Conservation (phyloP, 2,888 invertebrate species). For the Oligia fasciuncula region DNA sequence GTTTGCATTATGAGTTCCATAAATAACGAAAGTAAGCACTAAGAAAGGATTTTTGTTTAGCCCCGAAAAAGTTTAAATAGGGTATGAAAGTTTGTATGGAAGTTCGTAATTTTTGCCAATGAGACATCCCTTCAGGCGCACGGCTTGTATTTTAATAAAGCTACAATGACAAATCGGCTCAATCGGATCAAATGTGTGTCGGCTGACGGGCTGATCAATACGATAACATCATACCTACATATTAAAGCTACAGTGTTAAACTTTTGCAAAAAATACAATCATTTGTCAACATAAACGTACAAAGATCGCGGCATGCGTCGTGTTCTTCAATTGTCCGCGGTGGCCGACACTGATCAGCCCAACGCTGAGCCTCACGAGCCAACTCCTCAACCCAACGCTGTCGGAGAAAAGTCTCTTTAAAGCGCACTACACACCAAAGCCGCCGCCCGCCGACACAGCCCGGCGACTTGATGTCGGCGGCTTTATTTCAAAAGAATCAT, state of each 20-base stretch:
- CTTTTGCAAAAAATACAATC: not conserved
- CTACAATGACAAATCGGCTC: not conserved
- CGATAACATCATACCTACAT: not conserved
- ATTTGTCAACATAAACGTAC: slow-evolving; percentile 69
- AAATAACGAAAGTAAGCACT: not conserved
- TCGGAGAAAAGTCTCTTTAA: not conserved
- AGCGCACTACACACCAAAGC: too few relatives aligned
- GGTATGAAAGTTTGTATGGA: not conserved
- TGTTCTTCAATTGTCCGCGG: slow-evolving; percentile 77
- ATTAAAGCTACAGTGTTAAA: not conserved
- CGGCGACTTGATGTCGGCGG: too few relatives aligned
- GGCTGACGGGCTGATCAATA: not conserved
- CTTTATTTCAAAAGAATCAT: too few relatives aligned
- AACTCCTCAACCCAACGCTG: slow-evolving; percentile 86
- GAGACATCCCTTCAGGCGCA: not conserved
- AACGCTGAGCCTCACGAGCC: slow-evolving; percentile 83
- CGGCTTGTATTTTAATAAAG: not conserved
- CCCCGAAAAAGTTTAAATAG: not conserved
- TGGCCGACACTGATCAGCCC: slow-evolving; percentile 85
- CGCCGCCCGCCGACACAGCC: too few relatives aligned
- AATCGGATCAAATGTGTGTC: not conserved
- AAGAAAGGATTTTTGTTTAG: not conserved
- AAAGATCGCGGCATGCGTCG: slow-evolving; percentile 83
- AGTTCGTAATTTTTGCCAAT: not conserved
- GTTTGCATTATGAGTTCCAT: not conserved